Evolutionary conservation across 2,888 invertebrate genomes (phyloP).

Genomic region (Galeruca laticollis): DNA sequence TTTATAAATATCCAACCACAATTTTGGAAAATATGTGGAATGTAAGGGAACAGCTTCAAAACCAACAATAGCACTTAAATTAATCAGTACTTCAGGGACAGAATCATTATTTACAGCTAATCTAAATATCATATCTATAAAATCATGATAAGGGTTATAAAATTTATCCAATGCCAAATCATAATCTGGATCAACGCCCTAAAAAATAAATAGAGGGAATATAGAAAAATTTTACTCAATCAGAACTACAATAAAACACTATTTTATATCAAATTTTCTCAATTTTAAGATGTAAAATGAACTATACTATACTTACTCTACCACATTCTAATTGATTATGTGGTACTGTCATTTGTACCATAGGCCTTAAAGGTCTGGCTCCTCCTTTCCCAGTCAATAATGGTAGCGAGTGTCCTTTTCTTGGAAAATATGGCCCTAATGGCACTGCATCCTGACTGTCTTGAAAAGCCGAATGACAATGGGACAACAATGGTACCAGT

Average conservation of each 20-base stretch:
- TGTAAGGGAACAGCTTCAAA: conserved; percentile 91
- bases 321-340: conserved; percentile 79
- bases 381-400: conserved; percentile 73
- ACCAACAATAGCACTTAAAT: conserved; percentile 89
- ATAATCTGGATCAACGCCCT: conserved; percentile 83
- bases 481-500: conserved; percentile 86
- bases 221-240: background rate
- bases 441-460: conserved; percentile 79
- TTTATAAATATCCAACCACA: conserved; percentile 91
- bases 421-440: conserved; percentile 82
- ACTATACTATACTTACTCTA: too few relatives aligned
- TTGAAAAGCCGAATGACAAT: conserved; percentile 85
- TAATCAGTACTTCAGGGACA: conserved; percentile 87
- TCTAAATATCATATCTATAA: conserved; percentile 88
- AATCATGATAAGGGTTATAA: conserved; percentile 89
- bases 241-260: too few relatives aligned
- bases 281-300: too few relatives aligned
- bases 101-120: conserved; percentile 90
- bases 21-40: conserved; percentile 89
- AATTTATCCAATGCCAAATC: conserved; percentile 81
- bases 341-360: conserved; percentile 88
- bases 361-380: conserved; percentile 80
- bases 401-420: conserved; percentile 73
- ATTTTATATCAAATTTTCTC: background rate
- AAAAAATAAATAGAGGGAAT: conserved; percentile 49